phyloP scores from a whole-genome alignment of 2,113 vertebrate species.

The Clinocottus analis region DNA sequence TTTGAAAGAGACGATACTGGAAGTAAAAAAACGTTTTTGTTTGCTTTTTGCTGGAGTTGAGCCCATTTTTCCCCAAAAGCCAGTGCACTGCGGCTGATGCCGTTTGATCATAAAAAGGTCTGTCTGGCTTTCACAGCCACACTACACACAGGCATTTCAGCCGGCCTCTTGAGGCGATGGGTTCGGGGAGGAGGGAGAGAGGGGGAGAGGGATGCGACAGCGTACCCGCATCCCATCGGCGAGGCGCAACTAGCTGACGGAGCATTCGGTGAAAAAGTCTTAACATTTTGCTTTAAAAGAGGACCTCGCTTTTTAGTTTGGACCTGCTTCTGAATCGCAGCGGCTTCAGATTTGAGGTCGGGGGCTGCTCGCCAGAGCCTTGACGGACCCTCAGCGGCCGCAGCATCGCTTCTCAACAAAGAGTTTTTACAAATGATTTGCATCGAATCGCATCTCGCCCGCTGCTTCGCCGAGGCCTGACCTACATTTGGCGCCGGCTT shows the following conservation, averaged over 20 bases:
- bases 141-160: conserved; percentile 52
- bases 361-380: conserved; percentile 15
- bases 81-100: conserved; percentile 52
- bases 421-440: conserved; percentile 58
- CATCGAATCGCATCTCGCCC: conserved; percentile 49
- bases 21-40: conserved; percentile 9
- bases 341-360: conserved; percentile 37
- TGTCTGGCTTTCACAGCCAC: conserved; percentile 56
- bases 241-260: conserved; percentile 43
- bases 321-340: conserved; percentile 28
- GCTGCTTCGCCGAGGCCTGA: conserved; percentile 55
- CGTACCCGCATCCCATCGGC: conserved; percentile 20
- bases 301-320: conserved; percentile 39
- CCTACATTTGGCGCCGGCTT: conserved; percentile 66
- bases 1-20: conserved; percentile 38
- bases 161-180: conserved; percentile 15
- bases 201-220: conserved; percentile 24
- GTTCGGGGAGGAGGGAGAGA: no score
- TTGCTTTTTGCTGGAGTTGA: conserved; percentile 43
- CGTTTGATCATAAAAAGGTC: conserved; percentile 69
- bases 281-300: no score
- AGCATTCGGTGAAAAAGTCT: conserved; percentile 40
- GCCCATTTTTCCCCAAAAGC: conserved; percentile 60
- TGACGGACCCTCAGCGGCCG: conserved; percentile 47
- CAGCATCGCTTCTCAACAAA: conserved; percentile 41